Evolutionary conservation across 1,140 invertebrate species (phyloP), one percentile per base, ranked within the genome.

Genomic region (Dinoponera quadriceps): DNA sequence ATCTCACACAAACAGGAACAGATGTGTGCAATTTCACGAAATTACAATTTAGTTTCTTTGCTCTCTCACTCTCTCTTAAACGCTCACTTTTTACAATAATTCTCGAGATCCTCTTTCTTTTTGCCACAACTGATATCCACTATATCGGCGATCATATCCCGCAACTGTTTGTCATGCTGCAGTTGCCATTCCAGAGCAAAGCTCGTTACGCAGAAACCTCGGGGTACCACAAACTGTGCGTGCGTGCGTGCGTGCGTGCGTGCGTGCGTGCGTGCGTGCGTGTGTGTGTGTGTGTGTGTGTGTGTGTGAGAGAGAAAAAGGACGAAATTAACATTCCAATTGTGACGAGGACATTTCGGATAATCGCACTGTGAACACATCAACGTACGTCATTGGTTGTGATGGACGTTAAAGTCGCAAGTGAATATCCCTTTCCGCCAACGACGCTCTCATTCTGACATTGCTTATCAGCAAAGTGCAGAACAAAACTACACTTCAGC

Each of bases 371-470:
- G 25, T 48, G 82, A 55, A 16, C 49, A 84, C n/a, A n/a, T n/a
- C n/a, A n/a, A n/a, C 62, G 60, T 91, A 95, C 95, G 87, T 95
- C 86, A 57, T 92, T 78, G 7, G 92, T 87, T 62, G 95, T 89
- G 33, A 96, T 89, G 0, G 94, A 94, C 3, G 94, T 93, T 29
- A 97, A 90, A 16, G 96, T 87, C 2, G 96, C 96, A 9, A 97
- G 92, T 1, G 97, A 97, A 13, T 95, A 95, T 38, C 96, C 97
- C 93, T 97, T 97, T 0, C 96, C 97, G 1, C 97, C 97, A 0
- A 96, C 96, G n/a, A 96, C n/a, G n/a, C 51, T 82, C 72, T 91
- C 89, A 38, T 89, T 88, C 75, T 86, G 89, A 22, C 90, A 91
- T 51, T 85, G 63, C 27, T 59, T 63, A 14, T 91, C 85, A 13